A percentile compares a stretch with the other conserved stretches of the same genome.
These are phyloP conservation scores for Latrodectus hesperus DNA, from an alignment of 2,888 invertebrate species.

Conservation along the genomic window DNA sequence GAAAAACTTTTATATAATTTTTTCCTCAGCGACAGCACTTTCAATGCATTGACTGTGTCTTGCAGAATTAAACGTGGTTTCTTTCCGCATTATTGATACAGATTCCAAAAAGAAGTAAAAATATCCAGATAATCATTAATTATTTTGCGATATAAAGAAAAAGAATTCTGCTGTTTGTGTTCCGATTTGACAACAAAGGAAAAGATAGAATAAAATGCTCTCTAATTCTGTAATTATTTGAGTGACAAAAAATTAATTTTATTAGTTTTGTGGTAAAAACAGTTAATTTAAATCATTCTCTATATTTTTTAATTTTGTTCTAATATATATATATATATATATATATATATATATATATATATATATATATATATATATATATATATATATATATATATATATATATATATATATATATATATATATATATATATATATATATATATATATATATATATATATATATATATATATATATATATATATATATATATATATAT, in stretches of 20 bases:
- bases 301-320: too few species aligned
- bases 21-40: slow-evolving; percentile 31
- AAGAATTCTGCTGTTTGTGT: slow-evolving; percentile 22
- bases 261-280: too few species aligned
- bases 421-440: too few species aligned
- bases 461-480: too few species aligned
- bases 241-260: neutral
- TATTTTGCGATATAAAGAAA: slow-evolving; percentile 52
- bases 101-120: slow-evolving; percentile 42
- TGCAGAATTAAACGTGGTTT: slow-evolving; percentile 51
- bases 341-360: too few species aligned
- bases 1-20: slow-evolving; percentile 34
- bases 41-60: slow-evolving; percentile 23
- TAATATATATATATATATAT: too few species aligned
- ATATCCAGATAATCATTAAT: slow-evolving; percentile 60
- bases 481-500: too few species aligned
- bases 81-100: slow-evolving; percentile 58
- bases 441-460: too few species aligned
- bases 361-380: too few species aligned
- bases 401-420: too few species aligned
- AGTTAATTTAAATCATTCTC: too few species aligned
- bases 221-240: neutral
- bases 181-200: slow-evolving; percentile 6
- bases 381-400: too few species aligned
- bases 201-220: slow-evolving; percentile 36